These are phyloP conservation scores for Dasypogon diadema DNA, from an alignment of 2,888 invertebrate species.

Conservation along the genomic window DNA sequence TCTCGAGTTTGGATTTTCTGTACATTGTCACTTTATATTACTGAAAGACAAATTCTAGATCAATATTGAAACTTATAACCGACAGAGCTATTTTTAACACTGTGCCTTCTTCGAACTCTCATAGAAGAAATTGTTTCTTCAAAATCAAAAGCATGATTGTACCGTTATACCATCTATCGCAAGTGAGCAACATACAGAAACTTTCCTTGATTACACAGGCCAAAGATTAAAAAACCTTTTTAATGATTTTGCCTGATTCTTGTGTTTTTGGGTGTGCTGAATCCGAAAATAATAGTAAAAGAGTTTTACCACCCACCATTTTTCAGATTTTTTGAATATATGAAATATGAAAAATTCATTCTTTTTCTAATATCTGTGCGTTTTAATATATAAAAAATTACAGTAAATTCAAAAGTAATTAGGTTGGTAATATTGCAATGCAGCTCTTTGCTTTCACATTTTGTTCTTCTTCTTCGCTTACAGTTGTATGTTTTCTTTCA, in stretches of 20 bases:
- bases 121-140: too few species aligned
- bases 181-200: too few species aligned
- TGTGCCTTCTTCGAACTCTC: too few species aligned
- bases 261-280: conserved; percentile 1
- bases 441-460: neutral
- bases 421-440: neutral
- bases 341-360: neutral
- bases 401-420: neutral
- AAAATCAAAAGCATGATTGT: too few species aligned
- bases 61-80: too few species aligned
- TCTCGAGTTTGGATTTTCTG: too few species aligned
- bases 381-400: neutral
- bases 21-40: too few species aligned
- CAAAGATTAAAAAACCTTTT: neutral
- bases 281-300: neutral
- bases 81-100: too few species aligned
- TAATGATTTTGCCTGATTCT: neutral
- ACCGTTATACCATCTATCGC: too few species aligned
- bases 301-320: neutral
- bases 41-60: too few species aligned
- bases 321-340: neutral
- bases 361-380: neutral
- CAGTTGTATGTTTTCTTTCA: neutral
- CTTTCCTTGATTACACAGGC: too few species aligned
- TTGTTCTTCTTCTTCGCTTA: neutral